A percentile compares a stretch with the other conserved stretches of the same genome.
Conservation (phyloP, 30 jellyfish, hydroid and myxozoan genomes). For the Aurelia sp. region DNA sequence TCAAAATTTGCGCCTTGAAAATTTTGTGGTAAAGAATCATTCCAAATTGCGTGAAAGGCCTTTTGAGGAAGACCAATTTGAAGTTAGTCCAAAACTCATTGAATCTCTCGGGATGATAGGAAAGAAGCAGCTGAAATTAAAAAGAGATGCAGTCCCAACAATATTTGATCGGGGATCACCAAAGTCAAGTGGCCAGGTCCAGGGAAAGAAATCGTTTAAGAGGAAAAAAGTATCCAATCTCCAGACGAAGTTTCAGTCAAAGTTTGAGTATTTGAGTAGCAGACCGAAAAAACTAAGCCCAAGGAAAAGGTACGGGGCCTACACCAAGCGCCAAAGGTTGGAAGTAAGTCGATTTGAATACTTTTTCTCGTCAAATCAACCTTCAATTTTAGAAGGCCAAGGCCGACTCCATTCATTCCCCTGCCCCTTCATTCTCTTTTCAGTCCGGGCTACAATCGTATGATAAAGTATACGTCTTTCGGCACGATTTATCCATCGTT, state of each 20-base stretch:
- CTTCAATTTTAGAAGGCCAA: no score
- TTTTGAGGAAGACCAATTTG: conserved; percentile 15
- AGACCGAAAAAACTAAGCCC: neutral
- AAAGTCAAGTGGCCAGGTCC: conserved; percentile 17
- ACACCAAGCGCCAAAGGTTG: no score
- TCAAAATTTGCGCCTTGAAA: neutral
- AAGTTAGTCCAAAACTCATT: conserved; percentile 1
- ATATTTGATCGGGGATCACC: conserved; percentile 21
- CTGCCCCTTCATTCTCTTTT: no score
- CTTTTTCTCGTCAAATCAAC: no score
- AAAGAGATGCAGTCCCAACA: conserved; percentile 25
- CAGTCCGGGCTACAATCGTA: no score
- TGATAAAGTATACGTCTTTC: no score
- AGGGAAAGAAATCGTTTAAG: conserved; percentile 5
- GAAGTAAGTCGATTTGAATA: no score
- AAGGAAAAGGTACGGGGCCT: conserved; percentile 9
- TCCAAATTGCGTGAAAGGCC: conserved; percentile 3
- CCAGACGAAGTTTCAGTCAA: neutral
- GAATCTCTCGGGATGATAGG: conserved; percentile 17
- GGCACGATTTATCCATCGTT: no score
- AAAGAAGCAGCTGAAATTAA: conserved; percentile 5
- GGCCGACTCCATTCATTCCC: no score
- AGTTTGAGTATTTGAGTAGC: neutral
- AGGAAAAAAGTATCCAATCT: neutral
- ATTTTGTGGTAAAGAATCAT: conserved; percentile 12